Conservation (phyloP, 2,888 invertebrate genomes). For the Villa cingulata region DNA sequence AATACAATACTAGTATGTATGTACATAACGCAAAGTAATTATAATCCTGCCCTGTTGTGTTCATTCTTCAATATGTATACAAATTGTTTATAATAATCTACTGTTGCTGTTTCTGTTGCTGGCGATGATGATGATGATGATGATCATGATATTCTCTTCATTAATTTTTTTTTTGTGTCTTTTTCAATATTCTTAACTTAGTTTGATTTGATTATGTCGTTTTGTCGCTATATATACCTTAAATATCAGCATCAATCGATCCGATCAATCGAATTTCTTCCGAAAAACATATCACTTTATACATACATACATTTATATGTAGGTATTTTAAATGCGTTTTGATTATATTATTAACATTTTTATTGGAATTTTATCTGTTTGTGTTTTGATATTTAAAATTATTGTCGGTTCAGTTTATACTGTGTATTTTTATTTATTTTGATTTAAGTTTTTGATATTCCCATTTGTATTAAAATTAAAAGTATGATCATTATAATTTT, state of each 20-base stretch:
- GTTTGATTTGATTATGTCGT: not conserved
- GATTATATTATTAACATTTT: conserved; percentile 13
- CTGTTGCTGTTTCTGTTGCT: no score
- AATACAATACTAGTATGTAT: no score
- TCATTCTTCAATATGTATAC: no score
- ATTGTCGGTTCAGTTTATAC: conserved; percentile 6
- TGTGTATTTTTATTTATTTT: no score
- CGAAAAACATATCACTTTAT: not conserved
- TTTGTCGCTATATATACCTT: not conserved
- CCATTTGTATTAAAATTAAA: conserved; percentile 9
- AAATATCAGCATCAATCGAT: not conserved
- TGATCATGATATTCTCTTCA: not conserved
- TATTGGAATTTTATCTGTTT: conserved; percentile 12
- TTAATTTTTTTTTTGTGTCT: not conserved
- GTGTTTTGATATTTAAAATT: conserved; percentile 10
- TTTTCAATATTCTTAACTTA: no score
- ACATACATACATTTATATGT: not conserved
- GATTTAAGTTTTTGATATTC: conserved; percentile 10
- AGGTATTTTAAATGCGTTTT: conserved; percentile 7
- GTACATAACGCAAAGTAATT: no score
- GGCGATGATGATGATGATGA: no score
- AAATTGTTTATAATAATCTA: no score
- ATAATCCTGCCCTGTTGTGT: no score
- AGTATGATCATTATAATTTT: not conserved
- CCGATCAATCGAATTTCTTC: not conserved